Evolutionary conservation across 2,113 vertebrate genomes (phyloP).

Genomic region (Saccopteryx bilineata): DNA sequence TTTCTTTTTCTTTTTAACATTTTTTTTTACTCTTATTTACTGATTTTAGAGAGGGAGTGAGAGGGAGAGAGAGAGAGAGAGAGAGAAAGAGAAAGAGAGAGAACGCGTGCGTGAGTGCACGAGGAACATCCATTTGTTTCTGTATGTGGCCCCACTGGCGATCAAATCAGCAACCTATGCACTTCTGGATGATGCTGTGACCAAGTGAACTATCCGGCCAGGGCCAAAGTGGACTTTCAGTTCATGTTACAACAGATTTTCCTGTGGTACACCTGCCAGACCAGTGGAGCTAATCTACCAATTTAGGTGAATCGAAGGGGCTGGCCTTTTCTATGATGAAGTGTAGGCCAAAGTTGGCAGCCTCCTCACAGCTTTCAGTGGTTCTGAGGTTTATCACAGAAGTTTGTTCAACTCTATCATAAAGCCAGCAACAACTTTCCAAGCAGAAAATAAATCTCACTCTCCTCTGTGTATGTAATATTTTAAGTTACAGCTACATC

Average conservation of each 20-base stretch:
- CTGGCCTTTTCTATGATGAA: not conserved
- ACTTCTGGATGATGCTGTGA: no score
- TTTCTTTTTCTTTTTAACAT: not conserved
- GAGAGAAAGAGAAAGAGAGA: no score
- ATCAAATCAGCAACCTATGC: no score
- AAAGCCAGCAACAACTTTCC: slow-evolving; percentile 45
- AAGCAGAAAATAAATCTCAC: slow-evolving; percentile 23
- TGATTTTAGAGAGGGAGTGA: no score
- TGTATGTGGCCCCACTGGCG: no score
- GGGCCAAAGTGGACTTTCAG: no score
- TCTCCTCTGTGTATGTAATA: not conserved
- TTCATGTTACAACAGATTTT: not conserved
- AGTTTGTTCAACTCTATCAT: not conserved
- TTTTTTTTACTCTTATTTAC: no score
- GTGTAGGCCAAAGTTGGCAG: not conserved
- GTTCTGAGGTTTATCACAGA: not conserved
- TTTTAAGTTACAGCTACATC: slow-evolving; percentile 7
- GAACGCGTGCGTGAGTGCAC: no score
- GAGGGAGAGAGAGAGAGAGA: no score
- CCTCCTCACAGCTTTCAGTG: not conserved
- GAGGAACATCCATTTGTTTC: no score
- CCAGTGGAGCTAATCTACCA: not conserved
- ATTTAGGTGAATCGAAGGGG: not conserved
- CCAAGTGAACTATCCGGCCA: no score
- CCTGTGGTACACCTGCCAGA: not conserved